Evolutionary conservation across 2,797 vertebrate species (phyloP), one percentile per base, ranked within the genome.

Genomic region (Ctenopoma multispine): DNA sequence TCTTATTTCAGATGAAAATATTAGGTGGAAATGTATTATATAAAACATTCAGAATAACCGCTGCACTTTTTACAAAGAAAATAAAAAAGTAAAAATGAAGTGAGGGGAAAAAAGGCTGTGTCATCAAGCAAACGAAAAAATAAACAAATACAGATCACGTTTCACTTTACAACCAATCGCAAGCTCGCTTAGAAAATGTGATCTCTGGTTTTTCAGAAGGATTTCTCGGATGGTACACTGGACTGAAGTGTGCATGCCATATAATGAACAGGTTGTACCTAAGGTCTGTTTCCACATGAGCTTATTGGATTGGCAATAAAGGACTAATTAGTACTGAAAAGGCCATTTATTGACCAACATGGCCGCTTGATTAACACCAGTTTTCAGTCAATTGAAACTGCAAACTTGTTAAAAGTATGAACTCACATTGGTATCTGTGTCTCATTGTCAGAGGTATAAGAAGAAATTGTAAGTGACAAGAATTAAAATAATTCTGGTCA

Each of bases 271-370:
- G 23, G 21, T 65, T 61, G 43, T 75, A 75, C 70, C 44, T 48
- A 49, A 74, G 57, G 65, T 62, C 48, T 1, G 62, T 53, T 69
- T 69, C 74, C 61, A 66, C 38, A 20, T 83, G 49, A 38, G 67
- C 69, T 68, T 71, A 88, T 82, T 72, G 80, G 75, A 79, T 86
- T 65, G 57, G 65, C 53, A 68, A 89, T 86, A 69, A 90, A 82
- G 75, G 74, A 78, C 83, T 91, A 89, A 93, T 93, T 93, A 90
- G 80, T 60, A 66, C 57, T 81, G 74, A 79, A 83, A 83, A 84
- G 66, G 70, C 80, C 82, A 91, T 92, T 87, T 90, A 92, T 86
- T 87, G 80, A 81, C 65, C 75, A 88, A 81, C 80, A 82, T 67
- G 72, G 66, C 50, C 77, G 43, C 62, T 62, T 90, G 89, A 89